phyloP scores from a whole-genome alignment of 2,888 invertebrate species.

The Coleophora flavipennella region DNA sequence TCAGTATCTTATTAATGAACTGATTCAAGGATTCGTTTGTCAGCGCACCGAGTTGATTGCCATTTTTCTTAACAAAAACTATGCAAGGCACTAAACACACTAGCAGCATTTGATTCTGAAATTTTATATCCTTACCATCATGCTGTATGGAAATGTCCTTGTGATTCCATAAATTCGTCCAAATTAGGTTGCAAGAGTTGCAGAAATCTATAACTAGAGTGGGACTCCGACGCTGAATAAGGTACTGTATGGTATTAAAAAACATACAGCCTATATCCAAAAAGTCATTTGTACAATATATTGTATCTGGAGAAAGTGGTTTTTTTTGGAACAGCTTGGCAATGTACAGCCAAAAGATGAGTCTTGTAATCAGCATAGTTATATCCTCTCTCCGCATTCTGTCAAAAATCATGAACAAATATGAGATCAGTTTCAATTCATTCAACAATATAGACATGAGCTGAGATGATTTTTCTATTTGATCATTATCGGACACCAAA shows the following conservation, averaged over 20 bases:
- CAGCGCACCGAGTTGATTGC: conserved; percentile 21
- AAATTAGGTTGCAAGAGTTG: conserved; percentile 40
- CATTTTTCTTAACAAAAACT: conserved; percentile 32
- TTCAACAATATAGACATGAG: conserved; percentile 35
- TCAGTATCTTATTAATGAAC: conserved; percentile 74
- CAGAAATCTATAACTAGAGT: conserved; percentile 44
- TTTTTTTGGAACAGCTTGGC: conserved; percentile 43
- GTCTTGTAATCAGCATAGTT: conserved; percentile 56
- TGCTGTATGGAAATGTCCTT: conserved; percentile 24
- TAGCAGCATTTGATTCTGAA: conserved; percentile 75
- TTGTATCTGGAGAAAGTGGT: conserved; percentile 34
- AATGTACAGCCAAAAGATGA: conserved; percentile 57
- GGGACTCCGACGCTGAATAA: conserved; percentile 38
- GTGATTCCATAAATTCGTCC: conserved; percentile 33
- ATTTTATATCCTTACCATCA: conserved; percentile 34
- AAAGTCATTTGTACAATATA: conserved; percentile 42
- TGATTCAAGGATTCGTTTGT: conserved; percentile 70
- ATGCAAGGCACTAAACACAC: conserved; percentile 77
- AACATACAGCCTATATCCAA: conserved; percentile 40
- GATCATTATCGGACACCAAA: conserved; percentile 64
- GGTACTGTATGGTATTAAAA: conserved; percentile 40
- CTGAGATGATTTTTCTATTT: conserved; percentile 44
- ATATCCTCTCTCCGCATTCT: conserved; percentile 58
- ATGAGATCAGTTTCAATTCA: conserved; percentile 44
- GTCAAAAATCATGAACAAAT: conserved; percentile 44